Evolutionary conservation across 2,888 invertebrate genomes (phyloP), one percentile per base, ranked within the genome.

Genomic region (Lithophane socia): DNA sequence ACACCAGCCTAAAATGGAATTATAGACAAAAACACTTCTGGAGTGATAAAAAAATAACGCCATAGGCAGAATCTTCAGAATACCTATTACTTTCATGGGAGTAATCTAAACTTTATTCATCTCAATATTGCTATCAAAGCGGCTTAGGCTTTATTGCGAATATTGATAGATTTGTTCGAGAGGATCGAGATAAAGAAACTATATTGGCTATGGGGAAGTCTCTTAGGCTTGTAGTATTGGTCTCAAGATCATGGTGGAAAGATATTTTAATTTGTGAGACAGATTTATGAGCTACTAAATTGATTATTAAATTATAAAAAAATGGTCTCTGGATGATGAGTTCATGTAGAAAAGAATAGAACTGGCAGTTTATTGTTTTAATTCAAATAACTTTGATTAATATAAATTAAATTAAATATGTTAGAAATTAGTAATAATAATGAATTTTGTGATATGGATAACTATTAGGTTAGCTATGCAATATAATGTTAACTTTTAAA

Each of bases 41-140:
- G 0, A 71, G 24, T 60, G 18, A 49, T 49, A 37, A 18, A 10
- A 61, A 10, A 72, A 72, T 49, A 80, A 52, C 49, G 3, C 24
- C 58, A 49, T 75, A 61, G 44, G 29, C 44, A 37, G 18, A 71
- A 52, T 72, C 12, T 72, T 54, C 24, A 75, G 54, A 47, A 63
- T 72, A 49, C 2, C 49, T 49, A 72, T 58, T 42, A 77, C 85
- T 85, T 73, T 81, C 37, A 76, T 77, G 70, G 49, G 52, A 61
- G 58, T 73, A 76, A 85, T 77, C 52, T 29, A 68, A 83, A 85
- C 73, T 83, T 83, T 73, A 29, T 67, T 52, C 77, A 85, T 83
- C 52, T 67, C 60, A 58, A 68, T 68, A 81, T 58, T 54, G 56
- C 64, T 72, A 71, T 65, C 49, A 65, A 61, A 81, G 66, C 54